Conservation (phyloP, 2,113 vertebrate genomes). For the Coracopsis vasa region DNA sequence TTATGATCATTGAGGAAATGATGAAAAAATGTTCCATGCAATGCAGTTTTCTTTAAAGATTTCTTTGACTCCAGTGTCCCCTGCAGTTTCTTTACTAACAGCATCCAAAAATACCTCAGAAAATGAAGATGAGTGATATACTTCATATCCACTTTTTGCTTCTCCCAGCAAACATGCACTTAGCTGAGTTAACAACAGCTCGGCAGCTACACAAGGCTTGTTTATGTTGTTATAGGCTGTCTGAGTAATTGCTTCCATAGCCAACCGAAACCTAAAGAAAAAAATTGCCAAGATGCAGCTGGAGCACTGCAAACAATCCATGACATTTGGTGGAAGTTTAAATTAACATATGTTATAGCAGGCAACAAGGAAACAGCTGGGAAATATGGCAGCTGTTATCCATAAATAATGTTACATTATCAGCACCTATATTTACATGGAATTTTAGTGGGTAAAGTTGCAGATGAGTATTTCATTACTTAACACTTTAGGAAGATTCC, state of each 20-base stretch:
- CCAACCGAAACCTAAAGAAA: constrained; percentile 44
- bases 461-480: not conserved
- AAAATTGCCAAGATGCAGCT: constrained; percentile 41
- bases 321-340: constrained; percentile 58
- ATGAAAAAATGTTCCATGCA: not conserved
- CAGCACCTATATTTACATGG: constrained; percentile 35
- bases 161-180: constrained; percentile 37
- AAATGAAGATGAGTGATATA: not conserved
- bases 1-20: not conserved
- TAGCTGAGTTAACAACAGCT: constrained; percentile 32
- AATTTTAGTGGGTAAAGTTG: not conserved
- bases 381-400: constrained; percentile 42
- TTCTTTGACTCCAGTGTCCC: not conserved
- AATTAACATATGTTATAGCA: constrained; percentile 59
- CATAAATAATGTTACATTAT: constrained; percentile 29
- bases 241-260: constrained; percentile 32
- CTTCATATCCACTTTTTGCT: not conserved
- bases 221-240: constrained; percentile 46
- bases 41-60: not conserved
- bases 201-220: constrained; percentile 17
- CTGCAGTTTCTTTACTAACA: not conserved
- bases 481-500: not conserved
- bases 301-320: constrained; percentile 14
- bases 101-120: not conserved
- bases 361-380: constrained; percentile 55